Evolutionary conservation across 2,888 invertebrate genomes (phyloP).

Genomic region (Drosophila peninsularis): DNA sequence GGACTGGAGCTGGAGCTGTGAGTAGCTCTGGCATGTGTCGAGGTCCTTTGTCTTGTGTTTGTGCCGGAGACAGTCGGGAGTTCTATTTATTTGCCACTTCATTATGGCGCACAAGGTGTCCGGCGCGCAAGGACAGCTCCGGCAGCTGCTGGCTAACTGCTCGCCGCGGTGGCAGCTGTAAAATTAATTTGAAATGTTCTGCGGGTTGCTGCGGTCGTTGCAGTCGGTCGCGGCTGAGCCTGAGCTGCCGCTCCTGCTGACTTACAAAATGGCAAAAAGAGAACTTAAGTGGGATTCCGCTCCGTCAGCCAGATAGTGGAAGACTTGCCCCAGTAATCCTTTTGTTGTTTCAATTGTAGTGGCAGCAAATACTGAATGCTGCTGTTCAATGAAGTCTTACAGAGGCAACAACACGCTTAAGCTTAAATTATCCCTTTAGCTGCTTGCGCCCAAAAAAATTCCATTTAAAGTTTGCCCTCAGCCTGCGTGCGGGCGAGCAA

Average conservation of each 20-base stretch:
- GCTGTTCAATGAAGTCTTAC: not conserved
- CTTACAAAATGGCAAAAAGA: conserved; percentile 29
- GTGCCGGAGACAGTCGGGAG: conserved; percentile 41
- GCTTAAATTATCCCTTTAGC: conserved; percentile 4
- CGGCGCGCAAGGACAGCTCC: conserved; percentile 14
- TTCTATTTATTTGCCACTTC: conserved; percentile 77
- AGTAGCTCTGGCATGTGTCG: conserved; percentile 19
- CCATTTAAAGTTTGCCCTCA: conserved; percentile 28
- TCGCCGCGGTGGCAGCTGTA: conserved; percentile 62
- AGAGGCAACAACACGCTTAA: conserved; percentile 1
- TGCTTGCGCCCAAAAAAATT: conserved; percentile 11
- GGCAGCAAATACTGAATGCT: not conserved
- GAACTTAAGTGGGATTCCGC: conserved; percentile 36
- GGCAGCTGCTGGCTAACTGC: conserved; percentile 48
- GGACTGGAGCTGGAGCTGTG: conserved; percentile 1
- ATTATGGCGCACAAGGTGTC: conserved; percentile 61
- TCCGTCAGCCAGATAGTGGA: not conserved
- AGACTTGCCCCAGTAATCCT: not conserved
- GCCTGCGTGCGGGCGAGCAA: not conserved
- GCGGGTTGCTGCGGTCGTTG: conserved; percentile 16
- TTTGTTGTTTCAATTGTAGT: conserved; percentile 1
- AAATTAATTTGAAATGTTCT: conserved; percentile 75
- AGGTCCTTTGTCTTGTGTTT: conserved; percentile 29
- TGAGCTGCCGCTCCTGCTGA: not conserved
- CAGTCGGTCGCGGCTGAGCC: not conserved